Evolutionary conservation across 1,140 invertebrate species (phyloP).

Genomic region (Cydia fagiglandana): DNA sequence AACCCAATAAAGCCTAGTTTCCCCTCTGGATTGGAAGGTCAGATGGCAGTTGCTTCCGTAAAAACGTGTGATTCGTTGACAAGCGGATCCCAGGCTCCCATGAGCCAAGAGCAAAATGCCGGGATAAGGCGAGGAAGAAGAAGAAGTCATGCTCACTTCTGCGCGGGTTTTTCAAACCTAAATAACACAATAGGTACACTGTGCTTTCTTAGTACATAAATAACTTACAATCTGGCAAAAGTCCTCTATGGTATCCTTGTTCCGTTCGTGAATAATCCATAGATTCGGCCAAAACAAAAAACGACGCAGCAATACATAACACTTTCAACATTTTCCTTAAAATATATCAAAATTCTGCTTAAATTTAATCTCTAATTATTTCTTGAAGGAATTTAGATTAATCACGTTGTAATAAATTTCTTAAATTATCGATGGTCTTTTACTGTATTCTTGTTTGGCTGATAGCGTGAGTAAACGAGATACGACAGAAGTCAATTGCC

Average conservation of each 20-base stretch:
- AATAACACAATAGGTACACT: too few species aligned
- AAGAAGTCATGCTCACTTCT: too few species aligned
- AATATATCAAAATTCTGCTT: neutral
- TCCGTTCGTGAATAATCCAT: neutral
- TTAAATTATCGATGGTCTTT: neutral
- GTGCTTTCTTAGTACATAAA: too few species aligned
- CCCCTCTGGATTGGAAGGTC: too few species aligned
- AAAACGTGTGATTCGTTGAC: too few species aligned
- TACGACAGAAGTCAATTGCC: neutral
- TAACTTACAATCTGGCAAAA: neutral
- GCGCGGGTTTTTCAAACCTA: too few species aligned
- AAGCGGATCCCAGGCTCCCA: too few species aligned
- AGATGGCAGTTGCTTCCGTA: too few species aligned
- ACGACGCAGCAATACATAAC: neutral
- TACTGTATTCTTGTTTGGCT: neutral
- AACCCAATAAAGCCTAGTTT: too few species aligned
- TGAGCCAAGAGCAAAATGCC: too few species aligned
- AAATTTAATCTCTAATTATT: neutral
- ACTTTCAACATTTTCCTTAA: slow-evolving; percentile 3
- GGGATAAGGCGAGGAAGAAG: too few species aligned
- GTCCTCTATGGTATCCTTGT: neutral
- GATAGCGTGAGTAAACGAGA: neutral
- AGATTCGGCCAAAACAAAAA: neutral
- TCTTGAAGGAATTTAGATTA: neutral
- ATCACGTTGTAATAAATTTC: neutral